Conservation (phyloP, 1,140 invertebrate species). For the Drosophila mojavensis region DNA sequence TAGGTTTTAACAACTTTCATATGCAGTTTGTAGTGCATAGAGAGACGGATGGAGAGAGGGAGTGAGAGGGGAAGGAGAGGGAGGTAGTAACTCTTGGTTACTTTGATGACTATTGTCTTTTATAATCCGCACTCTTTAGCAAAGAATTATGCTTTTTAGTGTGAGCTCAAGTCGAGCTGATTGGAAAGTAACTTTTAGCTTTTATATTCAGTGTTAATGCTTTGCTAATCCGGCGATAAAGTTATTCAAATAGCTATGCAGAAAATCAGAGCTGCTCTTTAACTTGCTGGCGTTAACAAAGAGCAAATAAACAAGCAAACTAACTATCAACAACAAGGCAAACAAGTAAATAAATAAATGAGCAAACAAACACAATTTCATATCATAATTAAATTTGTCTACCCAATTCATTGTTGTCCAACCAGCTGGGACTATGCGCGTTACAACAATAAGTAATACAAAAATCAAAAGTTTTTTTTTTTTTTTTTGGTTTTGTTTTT, state of each 20-base stretch:
- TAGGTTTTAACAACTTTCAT: slow-evolving; percentile 46
- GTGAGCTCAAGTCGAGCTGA: neutral
- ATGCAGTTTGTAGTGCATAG: slow-evolving; percentile 10
- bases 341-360: slow-evolving; percentile 27
- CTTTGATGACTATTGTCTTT: slow-evolving; percentile 5
- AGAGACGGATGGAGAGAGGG: neutral
- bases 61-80: neutral
- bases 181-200: neutral
- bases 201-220: neutral
- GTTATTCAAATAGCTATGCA: neutral
- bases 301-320: slow-evolving; percentile 24
- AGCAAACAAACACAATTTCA: slow-evolving; percentile 7
- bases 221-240: too few species aligned
- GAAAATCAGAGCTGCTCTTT: slow-evolving; percentile 16
- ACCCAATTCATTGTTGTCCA: neutral
- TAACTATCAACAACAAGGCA: slow-evolving; percentile 22
- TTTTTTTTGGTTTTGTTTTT: slow-evolving; percentile 17
- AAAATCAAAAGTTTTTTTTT: slow-evolving; percentile 2
- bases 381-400: slow-evolving; percentile 24
- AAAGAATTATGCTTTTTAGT: neutral
- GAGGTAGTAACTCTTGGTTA: slow-evolving; percentile 3
- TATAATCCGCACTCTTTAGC: neutral
- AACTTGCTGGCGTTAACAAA: slow-evolving; percentile 25
- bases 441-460: neutral
- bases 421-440: neutral